Evolutionary conservation across 2,888 invertebrate species (phyloP), one percentile per base, ranked within the genome.

Genomic region (Trissolcus japonicus): DNA sequence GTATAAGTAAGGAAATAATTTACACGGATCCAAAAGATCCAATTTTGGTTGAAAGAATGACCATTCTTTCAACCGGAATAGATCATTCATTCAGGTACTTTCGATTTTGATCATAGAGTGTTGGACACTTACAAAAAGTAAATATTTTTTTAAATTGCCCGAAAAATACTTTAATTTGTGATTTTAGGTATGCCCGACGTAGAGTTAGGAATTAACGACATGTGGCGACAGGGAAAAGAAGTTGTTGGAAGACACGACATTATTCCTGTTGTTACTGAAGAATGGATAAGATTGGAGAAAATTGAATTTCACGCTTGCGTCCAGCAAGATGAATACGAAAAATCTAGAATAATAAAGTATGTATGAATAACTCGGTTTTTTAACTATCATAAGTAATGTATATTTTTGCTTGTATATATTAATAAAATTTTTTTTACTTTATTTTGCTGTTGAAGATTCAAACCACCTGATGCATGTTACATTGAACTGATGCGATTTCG

Each of bases 161-260:
- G 19, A 19, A n/a, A n/a, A n/a, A n/a, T n/a, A n/a, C 41, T 13
- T 41, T 4, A 41, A 43, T 43, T 43, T 43, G 6, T 43, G 0
- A 43, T 54, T 56, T 25, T 76, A 93, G 96, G 98, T 63, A 96
- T 97, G 95, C 99, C 99, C 3, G 95, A 95, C 86, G 94, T 99
- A 80, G 99, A 99, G 90, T 91, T 99, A 82, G 99, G 99, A 3
- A 93, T 99, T 69, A 99, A 99, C 90, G 99, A 99, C 90, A 93
- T 97, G 92, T 93, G 96, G 89, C 92, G 98, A n/a, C 97, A 98
- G 90, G 99, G 99, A n/a, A 95, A 95, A 90, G 99, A 99, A 92
- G 98, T 99, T 62, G 99, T 99, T 1, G 98, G 99, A 0, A 92
- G 99, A 3, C 98, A 98, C 90, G 99, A 99, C 90, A 99, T 99